phyloP scores from a whole-genome alignment of 2,797 vertebrate genomes.

The Rallus crepitans region DNA sequence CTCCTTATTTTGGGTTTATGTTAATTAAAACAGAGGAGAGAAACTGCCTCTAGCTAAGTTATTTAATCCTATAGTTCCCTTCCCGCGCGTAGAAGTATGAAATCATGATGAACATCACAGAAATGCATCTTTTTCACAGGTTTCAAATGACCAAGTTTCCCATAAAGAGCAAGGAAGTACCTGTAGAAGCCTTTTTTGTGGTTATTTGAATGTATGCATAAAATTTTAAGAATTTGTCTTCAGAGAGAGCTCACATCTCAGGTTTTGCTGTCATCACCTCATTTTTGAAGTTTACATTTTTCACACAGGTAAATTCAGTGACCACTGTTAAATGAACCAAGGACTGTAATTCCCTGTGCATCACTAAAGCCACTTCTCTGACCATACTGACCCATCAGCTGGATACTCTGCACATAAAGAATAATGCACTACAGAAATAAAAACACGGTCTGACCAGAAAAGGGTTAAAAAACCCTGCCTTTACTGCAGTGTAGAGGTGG shows the following conservation, averaged over 20 bases:
- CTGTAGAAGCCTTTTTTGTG: not conserved
- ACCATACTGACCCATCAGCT: not conserved
- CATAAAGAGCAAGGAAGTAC: not conserved
- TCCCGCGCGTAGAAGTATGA: not conserved
- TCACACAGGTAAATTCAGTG: not conserved
- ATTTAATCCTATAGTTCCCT: not conserved
- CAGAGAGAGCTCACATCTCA: not conserved
- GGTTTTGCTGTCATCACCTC: not conserved
- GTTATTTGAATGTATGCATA: not conserved
- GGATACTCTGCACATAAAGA: not conserved
- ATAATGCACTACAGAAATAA: not conserved
- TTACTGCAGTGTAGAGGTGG: not conserved
- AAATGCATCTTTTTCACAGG: not conserved
- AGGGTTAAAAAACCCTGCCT: accelerated
- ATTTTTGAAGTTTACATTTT: not conserved
- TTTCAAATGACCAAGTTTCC: not conserved
- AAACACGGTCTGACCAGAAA: not conserved
- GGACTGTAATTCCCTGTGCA: not conserved
- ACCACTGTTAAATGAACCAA: not conserved
- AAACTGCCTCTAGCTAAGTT: not conserved
- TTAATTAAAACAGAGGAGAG: not conserved
- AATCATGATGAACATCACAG: not conserved
- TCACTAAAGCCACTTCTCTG: not conserved
- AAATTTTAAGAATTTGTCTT: not conserved
- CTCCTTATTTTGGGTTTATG: not conserved